Conservation (phyloP, 1,140 invertebrate genomes). For the Dryas iulia region DNA sequence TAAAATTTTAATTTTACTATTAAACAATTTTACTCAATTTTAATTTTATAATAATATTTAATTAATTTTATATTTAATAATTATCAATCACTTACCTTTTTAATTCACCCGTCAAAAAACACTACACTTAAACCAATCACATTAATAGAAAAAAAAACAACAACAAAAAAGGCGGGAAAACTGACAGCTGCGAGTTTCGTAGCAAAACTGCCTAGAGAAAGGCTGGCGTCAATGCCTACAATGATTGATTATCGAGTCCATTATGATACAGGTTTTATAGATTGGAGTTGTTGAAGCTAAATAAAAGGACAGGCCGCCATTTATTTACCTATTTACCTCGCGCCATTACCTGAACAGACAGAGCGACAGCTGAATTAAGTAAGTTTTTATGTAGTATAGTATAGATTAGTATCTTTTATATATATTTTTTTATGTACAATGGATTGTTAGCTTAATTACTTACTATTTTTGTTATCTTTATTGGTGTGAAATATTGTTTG, state of each 20-base stretch:
- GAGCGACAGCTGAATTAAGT: background rate
- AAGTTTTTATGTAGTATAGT: background rate
- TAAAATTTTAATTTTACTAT: no score
- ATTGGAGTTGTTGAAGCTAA: background rate
- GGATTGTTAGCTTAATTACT: background rate
- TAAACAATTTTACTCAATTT: no score
- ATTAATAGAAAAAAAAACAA: background rate
- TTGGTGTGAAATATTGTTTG: no score
- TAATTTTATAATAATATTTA: no score
- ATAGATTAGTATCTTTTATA: background rate
- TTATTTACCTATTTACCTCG: background rate
- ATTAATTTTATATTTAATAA: no score
- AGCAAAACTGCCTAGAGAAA: background rate
- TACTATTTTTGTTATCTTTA: no score
- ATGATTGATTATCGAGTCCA: background rate
- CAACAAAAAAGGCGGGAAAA: conserved; percentile 14
- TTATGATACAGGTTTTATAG: background rate
- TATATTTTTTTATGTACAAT: background rate
- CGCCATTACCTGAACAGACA: background rate
- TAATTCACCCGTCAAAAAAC: background rate
- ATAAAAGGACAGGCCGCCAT: background rate
- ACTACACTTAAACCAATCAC: background rate
- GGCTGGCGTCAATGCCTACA: background rate
- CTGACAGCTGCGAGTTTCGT: conserved; percentile 13
- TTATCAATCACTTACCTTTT: no score